Conservation (phyloP, 2,113 vertebrate species). For the Centropus unirufus region DNA sequence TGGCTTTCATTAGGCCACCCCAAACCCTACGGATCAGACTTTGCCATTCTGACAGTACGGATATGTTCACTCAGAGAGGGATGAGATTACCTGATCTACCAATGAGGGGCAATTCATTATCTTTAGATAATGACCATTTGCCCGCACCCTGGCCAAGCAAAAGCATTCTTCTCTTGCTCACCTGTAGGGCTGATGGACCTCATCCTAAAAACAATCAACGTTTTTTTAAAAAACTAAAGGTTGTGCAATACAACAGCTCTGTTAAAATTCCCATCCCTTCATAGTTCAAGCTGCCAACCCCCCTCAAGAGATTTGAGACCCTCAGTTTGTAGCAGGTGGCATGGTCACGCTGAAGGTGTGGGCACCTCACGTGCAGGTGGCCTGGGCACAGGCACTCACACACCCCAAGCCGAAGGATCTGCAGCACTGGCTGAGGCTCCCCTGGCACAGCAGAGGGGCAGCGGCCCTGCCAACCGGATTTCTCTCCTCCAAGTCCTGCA, state of each 20-base stretch:
- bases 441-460: not conserved
- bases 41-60: not conserved
- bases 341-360: too few relatives aligned
- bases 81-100: not conserved
- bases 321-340: not conserved
- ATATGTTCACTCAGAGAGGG: not conserved
- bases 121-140: not conserved
- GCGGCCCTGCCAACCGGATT: rapidly evolving
- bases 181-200: not conserved
- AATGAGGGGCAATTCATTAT: not conserved
- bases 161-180: not conserved
- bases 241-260: not conserved
- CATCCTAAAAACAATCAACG: not conserved
- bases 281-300: not conserved
- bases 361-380: too few relatives aligned
- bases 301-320: not conserved
- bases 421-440: not conserved
- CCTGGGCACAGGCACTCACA: not conserved
- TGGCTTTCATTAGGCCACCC: not conserved
- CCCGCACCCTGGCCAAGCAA: not conserved
- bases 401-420: rapidly evolving
- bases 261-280: not conserved
- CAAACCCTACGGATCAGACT: not conserved
- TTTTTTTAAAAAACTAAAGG: not conserved
- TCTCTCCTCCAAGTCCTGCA: not conserved